phyloP scores from a whole-genome alignment of 64 coral and sea anemone genomes.

The Trachythela sp. region DNA sequence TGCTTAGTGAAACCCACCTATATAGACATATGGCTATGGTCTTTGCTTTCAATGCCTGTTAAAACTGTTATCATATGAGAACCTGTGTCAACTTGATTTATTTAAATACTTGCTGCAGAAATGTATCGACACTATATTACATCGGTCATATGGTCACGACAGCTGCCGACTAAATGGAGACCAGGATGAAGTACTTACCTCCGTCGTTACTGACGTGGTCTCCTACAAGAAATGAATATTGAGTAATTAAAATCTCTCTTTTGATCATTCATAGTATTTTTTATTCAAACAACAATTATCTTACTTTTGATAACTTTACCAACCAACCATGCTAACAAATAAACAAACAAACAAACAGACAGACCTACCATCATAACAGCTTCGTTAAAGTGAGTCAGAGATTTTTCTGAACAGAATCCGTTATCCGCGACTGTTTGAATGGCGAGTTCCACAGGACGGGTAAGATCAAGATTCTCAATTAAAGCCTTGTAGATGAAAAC shows the following conservation, averaged over 20 bases:
- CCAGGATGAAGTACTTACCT: not conserved
- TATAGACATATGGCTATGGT: too few species aligned
- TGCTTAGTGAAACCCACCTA: too few species aligned
- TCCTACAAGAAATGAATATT: not conserved
- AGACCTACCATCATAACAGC: conserved; percentile 52
- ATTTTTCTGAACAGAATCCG: conserved; percentile 57
- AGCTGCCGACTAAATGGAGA: too few species aligned
- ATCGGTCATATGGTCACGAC: too few species aligned
- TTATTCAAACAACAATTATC: too few species aligned
- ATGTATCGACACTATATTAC: too few species aligned
- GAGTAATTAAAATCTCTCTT: not conserved
- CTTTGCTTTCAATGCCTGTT: too few species aligned
- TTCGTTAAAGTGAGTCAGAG: conserved; percentile 61
- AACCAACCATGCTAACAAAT: not conserved
- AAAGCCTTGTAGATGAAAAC: conserved; percentile 60
- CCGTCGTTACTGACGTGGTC: not conserved
- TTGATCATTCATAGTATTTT: not conserved
- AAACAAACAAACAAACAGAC: too few species aligned
- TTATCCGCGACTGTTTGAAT: conserved; percentile 72
- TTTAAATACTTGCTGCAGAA: too few species aligned
- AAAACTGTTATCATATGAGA: too few species aligned
- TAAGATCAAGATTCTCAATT: conserved; percentile 76
- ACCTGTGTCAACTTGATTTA: too few species aligned
- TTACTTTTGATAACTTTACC: too few species aligned
- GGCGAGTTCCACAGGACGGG: conserved; percentile 58